A percentile compares a stretch with the other conserved stretches of the same genome.
Conservation (phyloP, 1,140 invertebrate genomes). For the Portunus trituberculatus region DNA sequence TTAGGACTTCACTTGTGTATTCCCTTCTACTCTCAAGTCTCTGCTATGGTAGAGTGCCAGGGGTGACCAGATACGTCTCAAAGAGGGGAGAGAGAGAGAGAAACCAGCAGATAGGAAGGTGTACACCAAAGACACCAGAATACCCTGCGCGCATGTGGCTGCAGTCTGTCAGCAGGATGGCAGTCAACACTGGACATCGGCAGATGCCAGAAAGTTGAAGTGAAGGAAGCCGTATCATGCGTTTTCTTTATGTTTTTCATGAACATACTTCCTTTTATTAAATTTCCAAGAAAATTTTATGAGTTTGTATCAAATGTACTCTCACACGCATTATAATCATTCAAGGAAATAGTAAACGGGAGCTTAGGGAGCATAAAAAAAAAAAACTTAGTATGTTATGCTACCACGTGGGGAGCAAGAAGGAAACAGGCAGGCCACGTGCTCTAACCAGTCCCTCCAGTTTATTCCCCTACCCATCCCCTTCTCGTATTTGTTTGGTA, state of each 20-base stretch:
- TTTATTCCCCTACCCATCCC: neutral
- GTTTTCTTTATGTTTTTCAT: slow-evolving; percentile 43
- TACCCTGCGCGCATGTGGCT: slow-evolving; percentile 68
- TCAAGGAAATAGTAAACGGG: neutral
- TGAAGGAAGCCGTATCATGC: neutral
- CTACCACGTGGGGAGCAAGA: slow-evolving; percentile 14
- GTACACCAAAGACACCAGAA: slow-evolving; percentile 29
- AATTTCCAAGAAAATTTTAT: neutral
- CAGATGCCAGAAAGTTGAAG: slow-evolving; percentile 70
- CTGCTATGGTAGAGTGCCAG: neutral
- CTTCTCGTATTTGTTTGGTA: neutral
- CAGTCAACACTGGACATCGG: slow-evolving; percentile 64
- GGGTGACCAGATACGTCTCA: neutral
- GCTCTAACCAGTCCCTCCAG: slow-evolving; percentile 25
- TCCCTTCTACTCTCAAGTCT: neutral
- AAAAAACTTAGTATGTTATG: neutral
- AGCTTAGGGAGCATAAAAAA: neutral
- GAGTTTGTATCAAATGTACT: neutral
- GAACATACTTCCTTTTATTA: neutral
- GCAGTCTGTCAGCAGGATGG: slow-evolving; percentile 62
- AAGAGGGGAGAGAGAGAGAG: slow-evolving; percentile 28
- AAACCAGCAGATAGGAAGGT: neutral
- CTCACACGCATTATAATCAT: neutral
- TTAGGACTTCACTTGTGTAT: neutral
- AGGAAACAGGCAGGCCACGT: slow-evolving; percentile 60